Percentiles rank a stretch among this genome's conserved stretches.
Conservation (phyloP, 2,113 vertebrate genomes). For the Serinus canaria region DNA sequence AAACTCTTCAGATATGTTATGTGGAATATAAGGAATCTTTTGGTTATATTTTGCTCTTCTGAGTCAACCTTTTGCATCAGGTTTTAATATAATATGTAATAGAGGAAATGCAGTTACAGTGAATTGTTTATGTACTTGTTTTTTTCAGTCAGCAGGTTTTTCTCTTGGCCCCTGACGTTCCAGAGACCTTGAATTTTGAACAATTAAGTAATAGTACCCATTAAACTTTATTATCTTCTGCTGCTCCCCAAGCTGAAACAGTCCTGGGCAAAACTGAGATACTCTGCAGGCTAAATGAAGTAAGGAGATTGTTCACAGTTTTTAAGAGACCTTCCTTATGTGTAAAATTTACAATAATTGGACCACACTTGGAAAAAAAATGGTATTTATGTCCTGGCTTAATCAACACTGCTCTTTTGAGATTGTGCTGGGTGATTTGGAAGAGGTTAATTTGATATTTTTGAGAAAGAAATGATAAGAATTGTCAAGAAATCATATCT, state of each 20-base stretch:
- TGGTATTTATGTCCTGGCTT: not conserved
- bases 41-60: not conserved
- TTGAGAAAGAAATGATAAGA: not conserved
- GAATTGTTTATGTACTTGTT: not conserved
- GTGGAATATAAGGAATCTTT: not conserved
- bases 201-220: not conserved
- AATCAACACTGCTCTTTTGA: not conserved
- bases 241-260: not conserved
- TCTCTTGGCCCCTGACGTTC: not conserved
- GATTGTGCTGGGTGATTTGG: not conserved
- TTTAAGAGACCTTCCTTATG: not conserved
- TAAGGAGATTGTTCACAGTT: not conserved
- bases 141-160: conserved; percentile 10
- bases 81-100: not conserved
- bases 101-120: not conserved
- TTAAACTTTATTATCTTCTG: conserved; percentile 11
- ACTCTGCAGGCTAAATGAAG: not conserved
- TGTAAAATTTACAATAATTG: not conserved
- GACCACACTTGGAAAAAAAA: not conserved
- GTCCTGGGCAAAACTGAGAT: not conserved
- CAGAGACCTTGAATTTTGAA: conserved; percentile 25
- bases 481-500: not conserved
- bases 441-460: not conserved
- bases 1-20: not conserved
- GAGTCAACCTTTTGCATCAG: not conserved